Base-by-base conservation (phyloP, 2,797 vertebrate genomes). In the Acrossocheilus wenchowensis region DNA sequence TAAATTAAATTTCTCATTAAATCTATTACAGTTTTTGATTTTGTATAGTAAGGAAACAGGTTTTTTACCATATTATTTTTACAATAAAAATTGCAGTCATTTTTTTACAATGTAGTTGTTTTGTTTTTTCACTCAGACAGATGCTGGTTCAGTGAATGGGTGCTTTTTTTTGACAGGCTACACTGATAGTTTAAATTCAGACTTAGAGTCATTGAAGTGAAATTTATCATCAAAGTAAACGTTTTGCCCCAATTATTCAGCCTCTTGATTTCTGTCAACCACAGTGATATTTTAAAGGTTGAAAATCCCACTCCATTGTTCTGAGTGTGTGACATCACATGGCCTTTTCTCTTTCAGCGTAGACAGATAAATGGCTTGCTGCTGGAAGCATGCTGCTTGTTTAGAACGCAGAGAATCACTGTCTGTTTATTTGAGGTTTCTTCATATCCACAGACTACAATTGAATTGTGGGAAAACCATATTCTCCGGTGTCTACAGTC, bases 371-470 rank as follows among this genome's bases (percentile, higher is more conserved):
- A 66, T 66, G 60, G 2, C 39, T 66, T 66, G 7, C 41, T 2
- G 0, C n/a, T 80, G 15, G 60, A 68, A 19, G 21, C 1, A 43
- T 66, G 26, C 19, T 0, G 10, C 36, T 75, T 19, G 17, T 64
- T 64, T 54, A 36, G 48, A 36, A 68, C 5, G 6, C 12, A 52
- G 17, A 45, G 11, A 50, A 54, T 69, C 6, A 0, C 26, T 50
- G n/a, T 78, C 10, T n/a, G 34, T 78, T 52, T 82, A 74, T 74
- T 82, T 54, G n/a, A 45, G 2, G 11, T 71, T 71, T 43, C 11
- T 72, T 60, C 26, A 8, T 34, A 6, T 78, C 14, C 17, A 26
- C 57, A 41, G 52, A 39, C 30, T 41, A 17, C 9, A 23, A 79
- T 14, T n/a, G 4, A 34, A 41, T 30, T 30, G 43, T 72, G 48